phyloP scores from a whole-genome alignment of 2,888 invertebrate species.

The Mycalesis mineus region DNA sequence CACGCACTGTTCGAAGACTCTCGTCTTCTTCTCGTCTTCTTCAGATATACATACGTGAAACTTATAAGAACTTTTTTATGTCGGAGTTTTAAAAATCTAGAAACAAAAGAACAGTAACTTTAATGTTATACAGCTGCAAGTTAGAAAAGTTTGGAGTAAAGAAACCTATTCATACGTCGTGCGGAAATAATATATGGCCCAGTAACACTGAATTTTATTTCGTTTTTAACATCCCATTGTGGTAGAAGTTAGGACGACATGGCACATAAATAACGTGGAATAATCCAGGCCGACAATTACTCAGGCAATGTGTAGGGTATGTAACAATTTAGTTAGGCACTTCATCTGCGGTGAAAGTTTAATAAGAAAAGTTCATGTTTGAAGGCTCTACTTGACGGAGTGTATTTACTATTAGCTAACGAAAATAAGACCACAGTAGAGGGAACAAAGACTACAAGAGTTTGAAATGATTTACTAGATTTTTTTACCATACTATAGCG shows the following conservation, averaged over 20 bases:
- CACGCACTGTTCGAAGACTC: too few species aligned
- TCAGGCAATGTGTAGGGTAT: constrained; percentile 47
- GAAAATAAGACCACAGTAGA: background rate
- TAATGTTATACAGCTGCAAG: constrained; percentile 27
- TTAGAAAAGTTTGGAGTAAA: constrained; percentile 26
- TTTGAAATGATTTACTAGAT: too few species aligned
- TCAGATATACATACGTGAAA: too few species aligned
- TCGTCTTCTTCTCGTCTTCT: too few species aligned
- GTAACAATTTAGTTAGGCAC: constrained; percentile 14
- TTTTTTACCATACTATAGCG: too few species aligned
- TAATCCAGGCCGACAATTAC: constrained; percentile 58
- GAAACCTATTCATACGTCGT: constrained; percentile 51
- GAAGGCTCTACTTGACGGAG: background rate
- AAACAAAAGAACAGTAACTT: constrained; percentile 21
- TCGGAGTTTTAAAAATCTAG: too few species aligned
- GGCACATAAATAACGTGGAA: constrained; percentile 54
- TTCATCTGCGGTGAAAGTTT: background rate
- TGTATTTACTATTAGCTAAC: background rate
- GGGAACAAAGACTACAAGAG: too few species aligned
- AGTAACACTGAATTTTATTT: constrained; percentile 53
- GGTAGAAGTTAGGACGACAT: constrained; percentile 44
- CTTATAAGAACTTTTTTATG: too few species aligned
- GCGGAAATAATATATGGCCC: constrained; percentile 52
- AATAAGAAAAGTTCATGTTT: background rate
- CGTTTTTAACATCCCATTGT: constrained; percentile 64